Base-by-base conservation (phyloP, 1,140 invertebrate genomes). In the Ridgeia piscesae region DNA sequence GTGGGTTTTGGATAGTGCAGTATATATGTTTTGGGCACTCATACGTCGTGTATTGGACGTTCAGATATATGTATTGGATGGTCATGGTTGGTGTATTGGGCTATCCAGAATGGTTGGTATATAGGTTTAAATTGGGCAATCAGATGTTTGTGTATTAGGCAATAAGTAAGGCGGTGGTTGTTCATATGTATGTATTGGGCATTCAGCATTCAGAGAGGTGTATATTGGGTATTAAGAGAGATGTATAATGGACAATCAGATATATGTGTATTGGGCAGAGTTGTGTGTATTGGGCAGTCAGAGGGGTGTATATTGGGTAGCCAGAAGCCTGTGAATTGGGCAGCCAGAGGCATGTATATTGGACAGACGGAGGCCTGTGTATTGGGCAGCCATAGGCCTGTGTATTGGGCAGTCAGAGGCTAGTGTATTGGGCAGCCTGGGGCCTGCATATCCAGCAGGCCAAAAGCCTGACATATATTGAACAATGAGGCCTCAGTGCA, bases 301-400 rank as follows among this genome's bases (percentile, higher is more conserved):
- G 50, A 34, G 77, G n/a, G 9, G 35, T 89, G 31, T 91, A 34
- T 89, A 48, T 89, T 93, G 91, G 92, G 93, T 35, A 92, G 91
- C 48, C 91, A 42, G 42, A 89, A 88, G 34, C 35, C 48, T 77
- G 33, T 11, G 34, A 88, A 88, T 27, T 42, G 33, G 42, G 42
- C 17, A 34, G 91, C 90, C 48, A 34, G 50, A 34, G 77, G 9
- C 33, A 48, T 93, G 92, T 34, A 6, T 93, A 27, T 58, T 92
- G 92, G 27, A 98, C 98, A 98, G 6, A 98, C 98, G 35, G 97
- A 97, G 92, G 96, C 96, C 11, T 92, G 58, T 77, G 6, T 77
- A 77, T 77, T 77, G 58, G 58, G 17, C 17, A 77, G 58, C 27
- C 58, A 77, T 9, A 77, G 58, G 27, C 4, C 2, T 77, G 58